phyloP scores from a whole-genome alignment of 2,113 vertebrate species.

The Piprites chloris region DNA sequence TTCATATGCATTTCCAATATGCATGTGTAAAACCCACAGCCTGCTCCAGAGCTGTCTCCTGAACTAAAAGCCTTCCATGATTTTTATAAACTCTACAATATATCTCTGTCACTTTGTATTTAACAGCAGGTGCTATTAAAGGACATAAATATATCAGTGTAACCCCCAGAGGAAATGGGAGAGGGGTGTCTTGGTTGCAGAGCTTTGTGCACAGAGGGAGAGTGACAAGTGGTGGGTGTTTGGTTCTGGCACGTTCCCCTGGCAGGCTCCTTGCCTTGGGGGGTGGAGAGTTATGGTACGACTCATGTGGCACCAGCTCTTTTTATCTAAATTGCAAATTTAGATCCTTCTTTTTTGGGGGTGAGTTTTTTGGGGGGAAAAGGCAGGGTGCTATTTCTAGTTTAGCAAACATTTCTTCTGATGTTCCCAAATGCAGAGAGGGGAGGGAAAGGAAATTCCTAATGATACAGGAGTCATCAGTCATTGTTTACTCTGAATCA shows the following conservation, averaged over 20 bases:
- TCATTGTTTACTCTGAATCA: neutral
- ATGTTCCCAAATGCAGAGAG: neutral
- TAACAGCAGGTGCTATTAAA: slow-evolving; percentile 19
- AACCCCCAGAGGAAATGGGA: neutral
- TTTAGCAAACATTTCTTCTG: neutral
- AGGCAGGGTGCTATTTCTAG: neutral
- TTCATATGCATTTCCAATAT: neutral
- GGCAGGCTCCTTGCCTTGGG: neutral
- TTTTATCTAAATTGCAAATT: neutral
- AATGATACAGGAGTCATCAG: neutral
- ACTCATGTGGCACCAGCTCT: neutral
- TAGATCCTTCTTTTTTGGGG: neutral
- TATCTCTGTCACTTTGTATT: neutral
- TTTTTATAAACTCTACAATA: neutral
- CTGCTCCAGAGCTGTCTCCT: neutral
- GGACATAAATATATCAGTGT: neutral
- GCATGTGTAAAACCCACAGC: neutral
- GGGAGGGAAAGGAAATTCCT: neutral
- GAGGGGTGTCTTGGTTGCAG: neutral
- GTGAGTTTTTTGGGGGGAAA: neutral
- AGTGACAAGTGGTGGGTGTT: slow-evolving; percentile 40
- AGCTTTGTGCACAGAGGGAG: neutral
- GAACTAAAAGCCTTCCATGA: neutral
- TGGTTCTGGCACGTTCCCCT: slow-evolving; percentile 24
- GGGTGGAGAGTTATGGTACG: neutral